Percentiles rank a stretch among this genome's conserved stretches.
phyloP scores from a whole-genome alignment of 2,113 vertebrate genomes.

The Sprattus sprattus region DNA sequence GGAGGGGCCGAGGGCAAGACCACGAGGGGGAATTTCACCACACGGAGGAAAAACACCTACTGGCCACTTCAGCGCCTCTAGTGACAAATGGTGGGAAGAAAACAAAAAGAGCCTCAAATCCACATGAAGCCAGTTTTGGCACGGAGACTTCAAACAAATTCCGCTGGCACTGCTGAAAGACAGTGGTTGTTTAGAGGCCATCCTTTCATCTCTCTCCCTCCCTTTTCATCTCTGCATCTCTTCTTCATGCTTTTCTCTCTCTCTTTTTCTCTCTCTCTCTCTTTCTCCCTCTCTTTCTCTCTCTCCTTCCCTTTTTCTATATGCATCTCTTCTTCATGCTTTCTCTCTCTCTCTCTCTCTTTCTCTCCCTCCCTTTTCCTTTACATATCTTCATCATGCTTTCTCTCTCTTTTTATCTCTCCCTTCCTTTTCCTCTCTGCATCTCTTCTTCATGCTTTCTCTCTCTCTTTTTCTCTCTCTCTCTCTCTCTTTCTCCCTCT shows the following conservation, averaged over 20 bases:
- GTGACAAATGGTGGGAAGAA: not conserved
- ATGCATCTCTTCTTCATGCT: no score
- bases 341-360: not conserved
- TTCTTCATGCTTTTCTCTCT: not conserved
- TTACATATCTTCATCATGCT: no score
- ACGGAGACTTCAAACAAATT: not conserved
- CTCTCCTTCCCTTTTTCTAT: not conserved
- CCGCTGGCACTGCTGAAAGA: not conserved
- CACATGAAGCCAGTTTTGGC: not conserved
- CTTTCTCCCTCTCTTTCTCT: not conserved
- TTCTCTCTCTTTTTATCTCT: not conserved
- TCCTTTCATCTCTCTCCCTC: not conserved
- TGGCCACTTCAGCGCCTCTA: not conserved
- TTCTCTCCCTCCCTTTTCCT: no score
- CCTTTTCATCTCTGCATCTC: not conserved
- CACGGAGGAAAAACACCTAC: not conserved
- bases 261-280: not conserved
- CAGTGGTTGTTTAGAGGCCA: not conserved
- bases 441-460: not conserved
- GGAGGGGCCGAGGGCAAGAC: not conserved
- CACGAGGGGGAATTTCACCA: not conserved
- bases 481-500: not conserved
- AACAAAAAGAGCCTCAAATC: not conserved
- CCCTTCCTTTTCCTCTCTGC: not conserved
- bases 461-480: not conserved